Evolutionary conservation across 2,797 vertebrate species (phyloP), one percentile per base, ranked within the genome.

Genomic region (Eulemur coronatus): DNA sequence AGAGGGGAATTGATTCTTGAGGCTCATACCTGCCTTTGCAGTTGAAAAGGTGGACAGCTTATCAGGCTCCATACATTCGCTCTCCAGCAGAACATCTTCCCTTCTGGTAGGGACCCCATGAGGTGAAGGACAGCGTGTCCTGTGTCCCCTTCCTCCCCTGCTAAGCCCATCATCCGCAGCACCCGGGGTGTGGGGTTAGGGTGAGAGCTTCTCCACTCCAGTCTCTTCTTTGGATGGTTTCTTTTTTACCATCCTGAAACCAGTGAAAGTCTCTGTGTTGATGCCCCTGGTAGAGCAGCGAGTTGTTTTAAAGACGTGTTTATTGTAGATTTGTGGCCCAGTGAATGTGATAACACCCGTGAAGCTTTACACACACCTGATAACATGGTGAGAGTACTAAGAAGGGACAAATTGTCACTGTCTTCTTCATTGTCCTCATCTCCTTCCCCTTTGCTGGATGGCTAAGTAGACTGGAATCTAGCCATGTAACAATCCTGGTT

Each of bases 271-370:
- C 61, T 63, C 30, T 82, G 33, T 9, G 33, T 65, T 50, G 41
- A 33, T 5, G 15, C 22, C 22, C 52, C 46, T 57, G 50, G n/a
- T 12, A 61, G 48, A 84, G 7, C n/a, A 63, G 57, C 67, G 33
- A 41, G 9, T 89, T 91, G 69, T 90, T 91, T 93, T 41, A 80
- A 88, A 91, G 43, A 63, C 50, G 38, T 50, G 57, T 94, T 87
- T 38, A 90, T 86, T 79, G 79, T 88, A 70, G 22, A 38, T 94
- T 82, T 96, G 12, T 75, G 78, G 52, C 52, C 52, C 4, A 24
- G 52, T 55, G 61, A 76, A 59, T 43, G 17, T 20, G 38, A 26
- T n/a, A 26, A 35, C 5, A 7, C 41, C 24, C 9, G 14, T 7
- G 35, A 10, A 35, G 26, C 41, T 3, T 0, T 6, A 9, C 48